Evolutionary conservation across 2,888 invertebrate species (phyloP).

Genomic region (Oconnorella tubifera): DNA sequence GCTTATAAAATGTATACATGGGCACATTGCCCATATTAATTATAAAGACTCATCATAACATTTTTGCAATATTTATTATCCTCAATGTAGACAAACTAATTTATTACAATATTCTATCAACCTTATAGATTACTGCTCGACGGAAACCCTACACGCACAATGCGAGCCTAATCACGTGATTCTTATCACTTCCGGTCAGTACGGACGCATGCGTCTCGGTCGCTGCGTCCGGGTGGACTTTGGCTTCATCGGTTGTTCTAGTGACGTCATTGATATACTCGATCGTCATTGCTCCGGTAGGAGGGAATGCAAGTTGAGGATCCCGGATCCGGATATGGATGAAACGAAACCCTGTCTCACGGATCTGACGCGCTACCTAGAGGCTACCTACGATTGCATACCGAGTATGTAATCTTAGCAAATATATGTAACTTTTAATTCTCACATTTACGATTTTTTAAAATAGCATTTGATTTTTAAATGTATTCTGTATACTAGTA

Average conservation of each 20-base stretch:
- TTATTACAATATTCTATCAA: not conserved
- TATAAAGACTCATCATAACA: too few species aligned
- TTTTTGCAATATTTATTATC: too few species aligned
- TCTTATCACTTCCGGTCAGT: slow-evolving; percentile 12
- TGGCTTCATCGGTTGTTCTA: slow-evolving; percentile 17
- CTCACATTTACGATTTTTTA: too few species aligned
- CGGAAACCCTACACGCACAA: slow-evolving; percentile 16
- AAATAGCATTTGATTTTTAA: too few species aligned
- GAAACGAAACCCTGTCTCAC: slow-evolving; percentile 13
- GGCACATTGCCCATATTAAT: too few species aligned
- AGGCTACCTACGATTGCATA: slow-evolving; percentile 11
- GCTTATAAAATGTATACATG: too few species aligned
- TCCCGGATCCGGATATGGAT: slow-evolving; percentile 21
- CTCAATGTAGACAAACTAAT: too few species aligned
- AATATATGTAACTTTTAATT: too few species aligned
- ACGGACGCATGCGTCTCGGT: slow-evolving; percentile 18
- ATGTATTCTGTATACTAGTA: not conserved
- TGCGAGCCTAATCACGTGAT: slow-evolving; percentile 19
- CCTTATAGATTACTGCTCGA: slow-evolving; percentile 17
- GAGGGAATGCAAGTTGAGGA: slow-evolving; percentile 11
- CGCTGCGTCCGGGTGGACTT: slow-evolving; percentile 20
- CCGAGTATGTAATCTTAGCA: not conserved
- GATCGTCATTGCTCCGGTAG: slow-evolving; percentile 19
- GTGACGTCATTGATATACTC: slow-evolving; percentile 18
- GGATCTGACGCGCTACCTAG: slow-evolving; percentile 18